Evolutionary conservation across 92 coral and sea anemone species (phyloP).

Genomic region (Bergia sp.): DNA sequence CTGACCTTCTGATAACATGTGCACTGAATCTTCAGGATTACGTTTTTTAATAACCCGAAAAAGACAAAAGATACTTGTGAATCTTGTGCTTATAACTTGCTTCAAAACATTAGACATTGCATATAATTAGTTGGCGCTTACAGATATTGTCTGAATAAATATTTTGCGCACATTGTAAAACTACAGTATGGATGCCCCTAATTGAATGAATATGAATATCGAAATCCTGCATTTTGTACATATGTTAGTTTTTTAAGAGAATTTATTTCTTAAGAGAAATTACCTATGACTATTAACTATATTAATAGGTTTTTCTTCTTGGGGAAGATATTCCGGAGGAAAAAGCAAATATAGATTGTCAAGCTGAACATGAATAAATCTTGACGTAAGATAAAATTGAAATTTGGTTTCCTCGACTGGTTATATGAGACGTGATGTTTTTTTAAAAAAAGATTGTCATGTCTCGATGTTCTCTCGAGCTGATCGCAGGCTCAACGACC

Average conservation of each 20-base stretch:
- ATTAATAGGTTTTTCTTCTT: too few species aligned
- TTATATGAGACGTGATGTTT: too few species aligned
- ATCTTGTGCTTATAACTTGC: not conserved
- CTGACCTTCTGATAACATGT: not conserved
- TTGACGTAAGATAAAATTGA: too few species aligned
- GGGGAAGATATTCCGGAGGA: not conserved
- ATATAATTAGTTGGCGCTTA: not conserved
- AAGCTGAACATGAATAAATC: not conserved
- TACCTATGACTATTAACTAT: too few species aligned
- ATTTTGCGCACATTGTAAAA: too few species aligned
- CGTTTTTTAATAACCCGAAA: too few species aligned
- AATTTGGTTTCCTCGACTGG: not conserved
- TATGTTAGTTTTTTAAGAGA: not conserved
- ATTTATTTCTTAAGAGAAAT: not conserved
- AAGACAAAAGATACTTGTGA: not conserved
- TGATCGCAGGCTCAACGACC: not conserved
- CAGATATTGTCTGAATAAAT: not conserved
- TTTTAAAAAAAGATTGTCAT: too few species aligned
- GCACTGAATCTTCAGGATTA: too few species aligned
- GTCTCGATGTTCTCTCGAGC: not conserved
- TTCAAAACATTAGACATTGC: not conserved
- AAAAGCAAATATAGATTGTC: too few species aligned
- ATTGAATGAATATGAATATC: not conserved
- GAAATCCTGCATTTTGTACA: not conserved
- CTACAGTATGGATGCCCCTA: not conserved